Conservation (phyloP, 2,113 vertebrate species). For the Gnathonemus longibarbis region DNA sequence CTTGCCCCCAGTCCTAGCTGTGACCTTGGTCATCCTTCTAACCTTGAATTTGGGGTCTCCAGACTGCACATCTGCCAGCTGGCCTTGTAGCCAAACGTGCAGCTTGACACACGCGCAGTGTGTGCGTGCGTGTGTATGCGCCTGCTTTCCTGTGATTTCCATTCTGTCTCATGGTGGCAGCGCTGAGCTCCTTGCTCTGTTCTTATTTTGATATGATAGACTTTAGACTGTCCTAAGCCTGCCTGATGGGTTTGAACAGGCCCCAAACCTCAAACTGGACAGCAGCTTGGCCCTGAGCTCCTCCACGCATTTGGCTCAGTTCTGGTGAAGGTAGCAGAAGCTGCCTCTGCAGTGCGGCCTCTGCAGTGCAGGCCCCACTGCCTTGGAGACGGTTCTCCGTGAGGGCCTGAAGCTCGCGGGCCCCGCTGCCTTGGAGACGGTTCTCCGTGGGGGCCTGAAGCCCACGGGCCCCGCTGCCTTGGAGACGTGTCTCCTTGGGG, state of each 20-base stretch:
- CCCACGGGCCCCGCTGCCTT: background rate
- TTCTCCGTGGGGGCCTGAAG: background rate
- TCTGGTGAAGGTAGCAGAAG: background rate
- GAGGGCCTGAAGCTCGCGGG: background rate
- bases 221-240: background rate
- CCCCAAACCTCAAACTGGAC: background rate
- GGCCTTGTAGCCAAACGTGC: background rate
- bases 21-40: slow-evolving; percentile 65
- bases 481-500: background rate
- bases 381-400: background rate
- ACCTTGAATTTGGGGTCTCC: slow-evolving; percentile 42
- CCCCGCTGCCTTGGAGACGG: background rate
- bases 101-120: background rate
- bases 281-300: background rate
- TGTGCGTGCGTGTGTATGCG: background rate
- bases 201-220: background rate
- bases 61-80: background rate
- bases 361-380: background rate
- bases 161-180: background rate
- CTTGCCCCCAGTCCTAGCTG: slow-evolving; percentile 46
- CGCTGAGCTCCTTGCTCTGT: background rate
- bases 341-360: background rate
- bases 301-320: background rate
- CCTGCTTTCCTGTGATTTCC: background rate
- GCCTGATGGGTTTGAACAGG: background rate